These are phyloP conservation scores for Buphagus erythrorhynchus DNA, from an alignment of 2,797 vertebrate species.

Conservation along the genomic window DNA sequence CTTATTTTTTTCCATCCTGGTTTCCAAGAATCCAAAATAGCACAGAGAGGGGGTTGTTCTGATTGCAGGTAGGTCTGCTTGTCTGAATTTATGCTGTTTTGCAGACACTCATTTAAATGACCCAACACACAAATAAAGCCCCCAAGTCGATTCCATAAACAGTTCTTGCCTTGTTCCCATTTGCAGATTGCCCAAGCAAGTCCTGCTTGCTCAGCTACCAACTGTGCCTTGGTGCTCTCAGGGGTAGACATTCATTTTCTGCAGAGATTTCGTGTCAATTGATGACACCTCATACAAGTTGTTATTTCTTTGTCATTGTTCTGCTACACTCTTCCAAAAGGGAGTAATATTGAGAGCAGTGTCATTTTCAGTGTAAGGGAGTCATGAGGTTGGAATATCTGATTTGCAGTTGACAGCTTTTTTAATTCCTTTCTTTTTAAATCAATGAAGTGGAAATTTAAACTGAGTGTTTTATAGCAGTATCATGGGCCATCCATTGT, in stretches of 20 bases:
- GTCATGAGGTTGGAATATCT: neutral
- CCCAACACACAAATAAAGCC: neutral
- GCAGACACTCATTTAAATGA: neutral
- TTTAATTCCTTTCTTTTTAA: neutral
- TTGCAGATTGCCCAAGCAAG: neutral
- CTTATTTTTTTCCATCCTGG: neutral
- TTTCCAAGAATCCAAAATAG: neutral
- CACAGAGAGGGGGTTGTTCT: neutral
- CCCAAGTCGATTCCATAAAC: neutral
- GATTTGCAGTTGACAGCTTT: neutral
- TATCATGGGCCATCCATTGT: neutral
- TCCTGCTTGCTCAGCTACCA: neutral
- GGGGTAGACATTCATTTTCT: neutral
- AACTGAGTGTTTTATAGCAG: neutral
- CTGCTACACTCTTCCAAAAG: neutral
- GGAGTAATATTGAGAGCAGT: neutral
- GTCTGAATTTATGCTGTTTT: neutral
- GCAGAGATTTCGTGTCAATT: rapidly evolving
- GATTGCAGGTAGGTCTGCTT: neutral
- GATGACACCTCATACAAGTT: neutral
- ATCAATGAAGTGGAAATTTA: neutral
- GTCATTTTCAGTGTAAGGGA: neutral
- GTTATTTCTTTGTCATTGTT: neutral
- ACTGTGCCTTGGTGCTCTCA: neutral
- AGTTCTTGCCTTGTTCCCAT: neutral